A percentile compares a stretch with the other conserved stretches of the same genome.
Conservation (phyloP, 1,140 invertebrate genomes). For the Microplitis demolitor region DNA sequence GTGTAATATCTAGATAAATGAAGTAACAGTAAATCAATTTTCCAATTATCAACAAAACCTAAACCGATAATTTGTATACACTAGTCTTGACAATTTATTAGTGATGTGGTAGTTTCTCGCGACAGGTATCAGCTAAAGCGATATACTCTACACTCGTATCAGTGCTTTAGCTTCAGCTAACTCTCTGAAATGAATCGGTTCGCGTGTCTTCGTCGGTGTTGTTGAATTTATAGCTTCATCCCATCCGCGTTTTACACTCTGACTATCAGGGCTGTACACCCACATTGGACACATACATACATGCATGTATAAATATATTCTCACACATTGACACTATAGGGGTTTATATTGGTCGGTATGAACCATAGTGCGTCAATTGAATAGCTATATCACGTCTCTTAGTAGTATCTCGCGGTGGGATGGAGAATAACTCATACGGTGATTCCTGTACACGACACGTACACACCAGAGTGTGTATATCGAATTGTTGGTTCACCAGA, state of each 20-base stretch:
- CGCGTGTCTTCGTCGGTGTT: constrained; percentile 51
- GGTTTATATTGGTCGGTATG: too few species aligned
- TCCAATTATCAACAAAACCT: too few species aligned
- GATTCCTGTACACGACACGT: constrained; percentile 16
- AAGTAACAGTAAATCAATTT: too few species aligned
- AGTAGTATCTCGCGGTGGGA: background rate
- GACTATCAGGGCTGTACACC: constrained; percentile 12
- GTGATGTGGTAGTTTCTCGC: background rate
- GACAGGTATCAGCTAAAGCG: background rate
- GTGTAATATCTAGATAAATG: too few species aligned
- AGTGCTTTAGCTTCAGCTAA: background rate
- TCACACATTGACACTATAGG: too few species aligned
- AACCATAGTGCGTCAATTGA: too few species aligned
- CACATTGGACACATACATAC: background rate
- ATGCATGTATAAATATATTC: background rate
- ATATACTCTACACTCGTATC: background rate
- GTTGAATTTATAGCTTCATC: constrained; percentile 57
- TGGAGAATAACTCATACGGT: constrained; percentile 24
- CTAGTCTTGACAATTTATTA: constrained; percentile 1
- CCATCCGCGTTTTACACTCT: background rate
- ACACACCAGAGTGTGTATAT: constrained; percentile 16
- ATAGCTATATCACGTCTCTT: background rate
- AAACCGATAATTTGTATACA: too few species aligned
- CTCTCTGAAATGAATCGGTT: constrained; percentile 51
- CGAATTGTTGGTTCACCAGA: background rate